phyloP scores from a whole-genome alignment of 2,113 vertebrate genomes.

The Leptosomus discolor region DNA sequence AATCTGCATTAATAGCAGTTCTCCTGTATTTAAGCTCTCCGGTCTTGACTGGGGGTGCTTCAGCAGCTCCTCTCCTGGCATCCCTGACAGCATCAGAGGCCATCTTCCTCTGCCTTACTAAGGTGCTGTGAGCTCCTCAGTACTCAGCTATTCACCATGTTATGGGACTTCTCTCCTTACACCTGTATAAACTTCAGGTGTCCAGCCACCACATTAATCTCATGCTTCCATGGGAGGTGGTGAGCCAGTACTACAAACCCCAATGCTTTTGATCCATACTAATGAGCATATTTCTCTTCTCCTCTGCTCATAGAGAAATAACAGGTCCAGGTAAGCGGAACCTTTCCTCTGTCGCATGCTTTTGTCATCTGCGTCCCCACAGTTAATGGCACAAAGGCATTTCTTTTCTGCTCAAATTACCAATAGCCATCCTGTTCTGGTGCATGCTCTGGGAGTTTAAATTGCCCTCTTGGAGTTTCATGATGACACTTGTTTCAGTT shows the following conservation, averaged over 20 bases:
- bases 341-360: conserved; percentile 54
- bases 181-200: background rate
- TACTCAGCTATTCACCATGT: background rate
- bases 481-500: background rate
- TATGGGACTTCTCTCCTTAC: background rate
- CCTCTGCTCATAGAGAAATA: conserved; percentile 73
- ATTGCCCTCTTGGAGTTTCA: background rate
- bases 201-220: background rate
- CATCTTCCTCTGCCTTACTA: background rate
- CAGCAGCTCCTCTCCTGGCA: background rate
- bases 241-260: background rate
- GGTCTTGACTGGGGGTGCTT: background rate
- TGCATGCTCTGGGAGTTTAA: conserved; percentile 43
- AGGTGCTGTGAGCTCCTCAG: background rate
- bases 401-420: background rate
- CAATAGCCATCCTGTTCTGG: background rate
- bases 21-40: background rate
- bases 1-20: background rate
- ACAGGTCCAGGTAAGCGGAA: conserved; percentile 75
- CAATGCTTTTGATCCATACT: conserved; percentile 43
- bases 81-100: background rate
- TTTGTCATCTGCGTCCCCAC: conserved; percentile 10
- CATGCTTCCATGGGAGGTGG: background rate
- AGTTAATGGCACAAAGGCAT: conserved; percentile 32
- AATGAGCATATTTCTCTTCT: conserved; percentile 71